A percentile compares a stretch with the other conserved stretches of the same genome.
Conservation (phyloP, 2,113 vertebrate genomes). For the Festucalex cinctus region DNA sequence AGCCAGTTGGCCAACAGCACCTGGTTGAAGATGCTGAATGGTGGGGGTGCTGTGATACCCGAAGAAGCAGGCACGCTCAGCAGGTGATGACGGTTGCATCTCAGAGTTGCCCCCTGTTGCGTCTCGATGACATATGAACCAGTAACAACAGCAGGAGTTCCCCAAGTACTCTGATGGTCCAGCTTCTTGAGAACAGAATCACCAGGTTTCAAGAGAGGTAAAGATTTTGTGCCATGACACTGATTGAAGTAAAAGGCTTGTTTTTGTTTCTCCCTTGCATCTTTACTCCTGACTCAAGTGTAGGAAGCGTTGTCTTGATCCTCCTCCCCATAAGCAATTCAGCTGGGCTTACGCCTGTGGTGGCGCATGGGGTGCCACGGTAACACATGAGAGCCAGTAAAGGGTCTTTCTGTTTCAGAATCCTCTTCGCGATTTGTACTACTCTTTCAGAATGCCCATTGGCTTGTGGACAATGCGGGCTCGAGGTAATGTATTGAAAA, state of each 20-base stretch:
- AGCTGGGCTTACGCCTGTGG: not conserved
- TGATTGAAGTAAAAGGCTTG: not conserved
- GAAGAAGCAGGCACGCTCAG: too few relatives aligned
- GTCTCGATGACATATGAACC: not conserved
- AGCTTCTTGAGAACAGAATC: not conserved
- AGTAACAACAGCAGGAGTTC: not conserved
- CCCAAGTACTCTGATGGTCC: not conserved
- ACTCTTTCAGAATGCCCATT: too few relatives aligned
- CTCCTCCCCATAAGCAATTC: not conserved
- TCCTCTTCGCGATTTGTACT: conserved; percentile 3
- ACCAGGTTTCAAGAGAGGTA: not conserved
- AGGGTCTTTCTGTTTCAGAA: not conserved
- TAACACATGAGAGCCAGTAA: not conserved
- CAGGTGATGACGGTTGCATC: too few relatives aligned
- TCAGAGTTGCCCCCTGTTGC: too few relatives aligned
- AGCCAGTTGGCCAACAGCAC: too few relatives aligned
- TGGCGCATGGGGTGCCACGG: too few relatives aligned
- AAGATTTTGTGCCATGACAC: not conserved
- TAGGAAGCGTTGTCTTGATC: not conserved
- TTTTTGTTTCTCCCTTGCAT: not conserved
- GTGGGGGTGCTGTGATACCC: too few relatives aligned
- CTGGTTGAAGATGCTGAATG: too few relatives aligned
- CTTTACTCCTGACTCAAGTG: not conserved
- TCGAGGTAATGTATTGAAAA: too few relatives aligned
- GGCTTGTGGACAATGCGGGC: too few relatives aligned